Base-by-base conservation (phyloP, 2,888 invertebrate genomes). In the Synanthedon vespiformis region DNA sequence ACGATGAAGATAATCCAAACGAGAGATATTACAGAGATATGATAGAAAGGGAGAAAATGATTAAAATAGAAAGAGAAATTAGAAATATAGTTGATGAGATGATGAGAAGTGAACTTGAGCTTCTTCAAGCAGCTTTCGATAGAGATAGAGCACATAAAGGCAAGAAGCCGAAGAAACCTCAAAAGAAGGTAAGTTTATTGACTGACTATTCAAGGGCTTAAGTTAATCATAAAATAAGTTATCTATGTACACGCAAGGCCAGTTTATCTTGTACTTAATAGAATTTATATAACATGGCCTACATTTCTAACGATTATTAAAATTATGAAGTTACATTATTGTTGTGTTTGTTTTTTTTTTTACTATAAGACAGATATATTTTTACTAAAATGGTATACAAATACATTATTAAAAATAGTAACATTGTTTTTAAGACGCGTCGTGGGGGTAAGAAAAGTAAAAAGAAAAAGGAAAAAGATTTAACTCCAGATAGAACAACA, bases 381-480 rank as follows among this genome's bases (percentile, higher is more conserved):
- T 50, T 40, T 10, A 14, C 40, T 50, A 13, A 14, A 13, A 34
- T 40, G 14, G 1, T 3, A 40, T 40, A 40, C 3, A 40, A 6
- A 10, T 16, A n/a, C 40, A 11, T 14, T 50, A 3, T 12, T 4
- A 13, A 27, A 1, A 4, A 10, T 34, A 10, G 6, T 2, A 2
- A 34, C 10, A 34, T 52, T 52, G 12, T 49, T 54, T 40, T 51
- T 18, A 91, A 94, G 80, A 88, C 92, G 0, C 89, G 94, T 40
- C 90, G 94, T 12, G 92, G 93, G 27, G 94, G 94, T 0, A 97
- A 97, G 65, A 97, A 97, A 69, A 92, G 90, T 60, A 97, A 97
- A 74, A 96, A 95, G 84, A 96, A 95, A 76, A 96, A 96, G 76
- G 96, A 97, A 69, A 97, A 97, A 75, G 97, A 98, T 81, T 84